Percentiles rank a stretch among this genome's conserved stretches.
These are phyloP conservation scores for Pseudorhombus dupliciocellatus DNA, from an alignment of 2,113 vertebrate species.

Conservation along the genomic window DNA sequence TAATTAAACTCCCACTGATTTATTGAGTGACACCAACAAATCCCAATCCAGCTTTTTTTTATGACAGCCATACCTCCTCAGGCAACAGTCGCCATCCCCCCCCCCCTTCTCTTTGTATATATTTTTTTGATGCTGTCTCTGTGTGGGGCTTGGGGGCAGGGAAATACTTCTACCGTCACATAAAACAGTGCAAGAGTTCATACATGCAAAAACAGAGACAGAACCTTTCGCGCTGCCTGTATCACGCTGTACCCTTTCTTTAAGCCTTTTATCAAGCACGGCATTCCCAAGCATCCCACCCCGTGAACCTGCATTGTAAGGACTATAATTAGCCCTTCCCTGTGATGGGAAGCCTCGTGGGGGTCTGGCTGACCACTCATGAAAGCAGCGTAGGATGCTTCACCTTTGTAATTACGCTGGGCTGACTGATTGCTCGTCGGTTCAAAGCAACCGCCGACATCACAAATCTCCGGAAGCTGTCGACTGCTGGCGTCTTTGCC, in stretches of 20 bases:
- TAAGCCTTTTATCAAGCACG: conserved; percentile 44
- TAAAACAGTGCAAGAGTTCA: conserved; percentile 30
- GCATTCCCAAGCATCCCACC: conserved; percentile 16
- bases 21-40: conserved; percentile 97
- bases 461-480: conserved; percentile 10
- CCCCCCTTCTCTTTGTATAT: conserved; percentile 42
- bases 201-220: conserved; percentile 5
- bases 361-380: conserved; percentile 77
- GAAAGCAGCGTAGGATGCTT: conserved; percentile 70
- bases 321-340: conserved; percentile 62
- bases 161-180: conserved; percentile 34
- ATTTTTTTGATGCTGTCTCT: conserved; percentile 52
- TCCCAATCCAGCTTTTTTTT: conserved; percentile 93
- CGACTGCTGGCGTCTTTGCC: conserved; percentile 6
- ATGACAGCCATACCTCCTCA: conserved; percentile 90
- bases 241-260: neutral
- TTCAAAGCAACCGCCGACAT: conserved; percentile 12
- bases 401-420: conserved; percentile 76
- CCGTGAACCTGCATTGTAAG: conserved; percentile 21
- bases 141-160: conserved; percentile 50
- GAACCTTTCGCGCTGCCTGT: conserved; percentile 13
- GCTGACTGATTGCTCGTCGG: conserved; percentile 79
- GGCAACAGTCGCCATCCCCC: conserved; percentile 86
- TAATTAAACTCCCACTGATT: conserved; percentile 98
- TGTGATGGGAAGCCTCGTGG: conserved; percentile 69